Evolutionary conservation across 2,888 invertebrate genomes (phyloP), one percentile per base, ranked within the genome.

Genomic region (Pseudococcus jackbeardsleyi): DNA sequence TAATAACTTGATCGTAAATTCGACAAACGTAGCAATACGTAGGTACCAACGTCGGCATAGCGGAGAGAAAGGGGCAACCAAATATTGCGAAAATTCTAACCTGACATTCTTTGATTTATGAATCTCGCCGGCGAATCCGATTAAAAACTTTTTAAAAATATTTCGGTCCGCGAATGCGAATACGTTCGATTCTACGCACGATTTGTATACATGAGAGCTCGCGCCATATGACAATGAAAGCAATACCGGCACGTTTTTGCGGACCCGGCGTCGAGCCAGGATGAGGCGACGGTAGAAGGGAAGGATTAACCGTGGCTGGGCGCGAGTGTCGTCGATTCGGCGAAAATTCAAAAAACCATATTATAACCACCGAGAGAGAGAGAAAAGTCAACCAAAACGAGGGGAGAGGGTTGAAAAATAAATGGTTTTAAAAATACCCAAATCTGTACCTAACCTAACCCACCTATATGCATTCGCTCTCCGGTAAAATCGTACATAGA

Each of bases 201-300:
- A 39, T 19, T 59, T 19, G 59, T 59, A 59, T 59, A 19, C 59
- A 59, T 59, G 26, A 33, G 59, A 59, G 59, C 59, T 59, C 33
- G 72, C 39, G 17, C 72, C 72, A 72, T 72, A 39, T 79, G 79
- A 79, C 79, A 79, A 39, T 79, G 79, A 79, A 79, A 79, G 79
- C 26, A 15, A 39, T 79, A 19, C 42, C 72, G 26, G 68, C 1
- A 15, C 72, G 59, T 17, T 72, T 72, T 26, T 15, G 33, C 26
- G 33, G n/a, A 33, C 6, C 17, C 17, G 15, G 15, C 72, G 4
- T 72, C 26, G 33, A 33, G 26, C 26, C 26, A 33, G 26, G 26
- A 33, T 8, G n/a, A 42, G 17, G 46, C 42, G 42, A 33, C 2
- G 15, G 4, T 0, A 26, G 12, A 15, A 15, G 59, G 19, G 59